Evolutionary conservation across 2,888 invertebrate genomes (phyloP).

Genomic region (Tachina lurida): DNA sequence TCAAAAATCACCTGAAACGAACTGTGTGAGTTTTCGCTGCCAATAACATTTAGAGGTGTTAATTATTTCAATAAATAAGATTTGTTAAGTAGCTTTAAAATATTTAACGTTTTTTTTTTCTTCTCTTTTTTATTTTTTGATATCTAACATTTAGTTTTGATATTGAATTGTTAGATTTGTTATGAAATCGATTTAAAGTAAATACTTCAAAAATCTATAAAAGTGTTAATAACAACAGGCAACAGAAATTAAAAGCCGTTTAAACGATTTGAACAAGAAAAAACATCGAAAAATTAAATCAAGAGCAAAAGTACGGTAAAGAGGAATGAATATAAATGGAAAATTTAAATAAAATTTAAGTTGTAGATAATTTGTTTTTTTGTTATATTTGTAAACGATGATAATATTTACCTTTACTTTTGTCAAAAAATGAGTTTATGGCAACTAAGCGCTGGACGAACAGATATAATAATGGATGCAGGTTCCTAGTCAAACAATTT

Average conservation of each 20-base stretch:
- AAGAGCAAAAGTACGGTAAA: conserved; percentile 4
- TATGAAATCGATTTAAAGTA: conserved; percentile 26
- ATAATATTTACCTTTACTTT: too few species aligned
- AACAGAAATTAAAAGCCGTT: conserved; percentile 37
- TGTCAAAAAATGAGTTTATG: too few species aligned
- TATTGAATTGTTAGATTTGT: conserved; percentile 66
- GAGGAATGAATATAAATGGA: not conserved
- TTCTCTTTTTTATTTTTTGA: not conserved
- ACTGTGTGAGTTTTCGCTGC: conserved; percentile 28
- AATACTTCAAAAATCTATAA: conserved; percentile 13
- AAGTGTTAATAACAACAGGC: conserved; percentile 38
- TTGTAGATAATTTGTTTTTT: too few species aligned
- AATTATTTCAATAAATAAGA: conserved; percentile 58
- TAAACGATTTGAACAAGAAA: not conserved
- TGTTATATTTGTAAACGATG: too few species aligned
- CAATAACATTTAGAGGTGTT: conserved; percentile 26
- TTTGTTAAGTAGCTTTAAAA: conserved; percentile 53
- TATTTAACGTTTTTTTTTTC: conserved; percentile 15
- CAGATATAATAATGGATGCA: too few species aligned
- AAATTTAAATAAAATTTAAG: not conserved
- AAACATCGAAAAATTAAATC: not conserved
- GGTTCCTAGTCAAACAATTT: too few species aligned
- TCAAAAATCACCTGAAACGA: conserved; percentile 36
- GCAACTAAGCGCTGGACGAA: too few species aligned
- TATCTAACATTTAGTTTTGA: conserved; percentile 17